Evolutionary conservation across 2,113 vertebrate genomes (phyloP), one percentile per base, ranked within the genome.

Genomic region (Scalopus aquaticus): DNA sequence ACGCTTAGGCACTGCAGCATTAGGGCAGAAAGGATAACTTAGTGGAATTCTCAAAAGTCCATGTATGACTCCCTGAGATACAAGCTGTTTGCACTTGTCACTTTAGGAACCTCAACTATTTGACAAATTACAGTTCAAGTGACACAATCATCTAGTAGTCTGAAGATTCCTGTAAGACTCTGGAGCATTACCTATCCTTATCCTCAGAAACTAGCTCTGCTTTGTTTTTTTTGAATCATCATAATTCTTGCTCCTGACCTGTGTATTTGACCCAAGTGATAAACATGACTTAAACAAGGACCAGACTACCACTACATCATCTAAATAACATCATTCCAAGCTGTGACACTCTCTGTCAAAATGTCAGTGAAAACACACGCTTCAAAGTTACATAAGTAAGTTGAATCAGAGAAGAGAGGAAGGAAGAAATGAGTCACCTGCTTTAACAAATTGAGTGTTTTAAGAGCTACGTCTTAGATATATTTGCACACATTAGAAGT

Each of bases 291-390:
- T 58, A 92, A 86, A 49, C n/a, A 46, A 70, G 39, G 9, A 42
- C 19, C 73, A 46, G 32, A 77, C 22, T 46, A 26, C 65, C 42
- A 78, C 46, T 37, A 46, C 15, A 32, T 67, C 51, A 54, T 72
- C 54, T 88, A 77, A 91, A 42, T 54, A 89, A 64, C 28, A 90
- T 88, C 58, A 78, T 60, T 86, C 58, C 60, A 56, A 73, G 51
- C 12, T 26, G 30, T 46, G 54, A 86, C 2, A 24, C n/a, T 62
- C n/a, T 72, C 90, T 64, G 46, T 60, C 56, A 94, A 91, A 78
- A 46, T 62, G 16, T 70, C 81, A 92, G 51, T 70, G 22, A 82
- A 93, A 86, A 80, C 20, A 81, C 3, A 70, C 17, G 74, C 65
- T 32, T 94, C 88, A 37, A 22, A 64, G 62, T 78, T 64, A 64